Conservation (phyloP, 2,888 invertebrate species). For the Venustoraphidia nigricollis region DNA sequence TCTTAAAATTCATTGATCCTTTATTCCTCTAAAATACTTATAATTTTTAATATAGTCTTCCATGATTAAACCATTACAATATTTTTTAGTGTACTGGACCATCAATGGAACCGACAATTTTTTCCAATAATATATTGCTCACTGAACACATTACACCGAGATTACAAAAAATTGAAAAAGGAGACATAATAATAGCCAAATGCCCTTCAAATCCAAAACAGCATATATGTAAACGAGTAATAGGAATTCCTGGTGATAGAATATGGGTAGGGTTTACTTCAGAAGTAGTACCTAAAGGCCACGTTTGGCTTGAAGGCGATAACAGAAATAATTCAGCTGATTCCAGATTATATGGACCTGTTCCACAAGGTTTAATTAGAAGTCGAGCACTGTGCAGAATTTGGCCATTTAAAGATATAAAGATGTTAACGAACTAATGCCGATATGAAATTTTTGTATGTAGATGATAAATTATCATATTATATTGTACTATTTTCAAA, state of each 20-base stretch:
- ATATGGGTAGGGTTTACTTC: constrained; percentile 28
- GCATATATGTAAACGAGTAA: constrained; percentile 74
- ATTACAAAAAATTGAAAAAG: constrained; percentile 45
- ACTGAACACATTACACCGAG: constrained; percentile 65
- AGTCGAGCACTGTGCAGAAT: constrained; percentile 70
- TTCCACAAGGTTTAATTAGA: constrained; percentile 69
- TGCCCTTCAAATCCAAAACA: constrained; percentile 67
- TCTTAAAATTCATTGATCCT: too few relatives aligned
- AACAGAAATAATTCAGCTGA: constrained; percentile 73
- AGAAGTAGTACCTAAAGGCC: constrained; percentile 60
- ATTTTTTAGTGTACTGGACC: constrained; percentile 69
- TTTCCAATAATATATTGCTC: constrained; percentile 63
- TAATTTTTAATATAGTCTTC: too few relatives aligned
- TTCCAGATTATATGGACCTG: constrained; percentile 74
- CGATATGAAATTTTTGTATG: neutral
- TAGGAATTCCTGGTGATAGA: constrained; percentile 61
- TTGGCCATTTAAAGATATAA: constrained; percentile 44
- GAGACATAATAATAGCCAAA: constrained; percentile 74
- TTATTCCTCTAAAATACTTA: too few relatives aligned
- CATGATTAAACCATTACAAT: too few relatives aligned
- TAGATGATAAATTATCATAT: neutral
- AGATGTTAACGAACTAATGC: constrained; percentile 16
- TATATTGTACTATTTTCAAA: neutral
- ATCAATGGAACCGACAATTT: constrained; percentile 86
- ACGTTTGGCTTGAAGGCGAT: constrained; percentile 88